Conservation (phyloP, 1,140 invertebrate species). For the Charaxes varanes region DNA sequence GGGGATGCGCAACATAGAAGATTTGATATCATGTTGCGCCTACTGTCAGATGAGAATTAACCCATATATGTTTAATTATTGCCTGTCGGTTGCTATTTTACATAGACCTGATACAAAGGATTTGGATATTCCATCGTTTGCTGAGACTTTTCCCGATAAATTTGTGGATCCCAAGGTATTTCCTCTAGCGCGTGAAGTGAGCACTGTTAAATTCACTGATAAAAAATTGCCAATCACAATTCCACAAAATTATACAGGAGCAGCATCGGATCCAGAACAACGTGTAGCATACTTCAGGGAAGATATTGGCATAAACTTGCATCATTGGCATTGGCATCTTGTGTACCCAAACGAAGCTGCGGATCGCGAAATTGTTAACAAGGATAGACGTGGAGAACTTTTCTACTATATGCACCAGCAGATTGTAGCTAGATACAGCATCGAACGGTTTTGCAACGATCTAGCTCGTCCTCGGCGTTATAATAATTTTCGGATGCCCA, state of each 20-base stretch:
- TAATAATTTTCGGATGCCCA: slow-evolving; percentile 67
- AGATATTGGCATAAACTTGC: slow-evolving; percentile 82
- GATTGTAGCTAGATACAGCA: slow-evolving; percentile 78
- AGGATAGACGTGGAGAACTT: slow-evolving; percentile 83
- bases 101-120: slow-evolving; percentile 83
- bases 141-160: slow-evolving; percentile 85
- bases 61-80: slow-evolving; percentile 86
- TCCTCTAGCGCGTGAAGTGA: slow-evolving; percentile 79
- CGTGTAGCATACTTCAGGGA: slow-evolving; percentile 85
- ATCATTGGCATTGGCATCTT: slow-evolving; percentile 91
- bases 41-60: slow-evolving; percentile 85
- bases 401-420: slow-evolving; percentile 89
- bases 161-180: slow-evolving; percentile 84
- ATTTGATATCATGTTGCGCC: slow-evolving; percentile 80
- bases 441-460: slow-evolving; percentile 75
- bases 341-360: slow-evolving; percentile 83
- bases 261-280: slow-evolving; percentile 83
- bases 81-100: slow-evolving; percentile 78
- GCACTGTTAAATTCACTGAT: slow-evolving; percentile 77
- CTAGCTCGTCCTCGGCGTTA: slow-evolving; percentile 61
- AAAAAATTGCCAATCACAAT: slow-evolving; percentile 79
- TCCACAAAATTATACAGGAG: slow-evolving; percentile 83
- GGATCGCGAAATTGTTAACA: slow-evolving; percentile 75
- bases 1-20: slow-evolving; percentile 81
- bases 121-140: slow-evolving; percentile 80